Evolutionary conservation across 2,888 invertebrate genomes (phyloP), one percentile per base, ranked within the genome.

Genomic region (Drosophila subquinaria): DNA sequence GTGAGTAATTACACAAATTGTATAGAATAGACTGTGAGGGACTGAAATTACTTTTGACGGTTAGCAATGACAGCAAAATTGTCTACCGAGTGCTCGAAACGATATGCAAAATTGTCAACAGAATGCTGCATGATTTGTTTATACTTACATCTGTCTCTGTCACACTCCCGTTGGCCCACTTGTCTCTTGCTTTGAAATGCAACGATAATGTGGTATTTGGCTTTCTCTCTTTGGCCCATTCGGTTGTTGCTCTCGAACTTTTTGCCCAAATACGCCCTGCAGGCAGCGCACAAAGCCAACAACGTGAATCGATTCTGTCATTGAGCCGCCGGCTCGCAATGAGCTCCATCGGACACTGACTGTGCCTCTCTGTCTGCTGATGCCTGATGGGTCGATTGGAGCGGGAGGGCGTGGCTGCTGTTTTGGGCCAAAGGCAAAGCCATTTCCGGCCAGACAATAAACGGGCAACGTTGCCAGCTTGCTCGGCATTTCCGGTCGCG

Each of bases 381-480:
- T 38, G 38, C n/a, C 52, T 13, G 47, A 11, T 5, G n/a, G 20
- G n/a, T 17, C 56, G 45, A 23, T 35, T 11, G 43, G 6, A 5
- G 15, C 1, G 20, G 38, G 0, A 1, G 8, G 30, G 45, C 48
- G 64, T 23, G 63, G 62, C 59, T 53, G 68, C 56, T 78, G 68
- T 70, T 68, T 56, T 30, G 57, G 59, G 72, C 83, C 81, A 63
- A 61, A 68, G 82, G 84, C 89, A 79, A 84, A 87, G 65, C 89
- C 89, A 85, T 85, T 85, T 85, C 84, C 84, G 84, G 82, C 79
- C 89, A 85, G 84, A 85, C 89, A 87, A 85, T 79, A 79, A 81
- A 82, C 85, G 77, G 82, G 51, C 80, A 73, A 66, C 80, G 63
- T 69, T 73, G 65, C 71, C 76, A 81, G 79, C 82, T 61, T 66